Conservation (phyloP, 2,113 vertebrate species). For the Otus sunia region DNA sequence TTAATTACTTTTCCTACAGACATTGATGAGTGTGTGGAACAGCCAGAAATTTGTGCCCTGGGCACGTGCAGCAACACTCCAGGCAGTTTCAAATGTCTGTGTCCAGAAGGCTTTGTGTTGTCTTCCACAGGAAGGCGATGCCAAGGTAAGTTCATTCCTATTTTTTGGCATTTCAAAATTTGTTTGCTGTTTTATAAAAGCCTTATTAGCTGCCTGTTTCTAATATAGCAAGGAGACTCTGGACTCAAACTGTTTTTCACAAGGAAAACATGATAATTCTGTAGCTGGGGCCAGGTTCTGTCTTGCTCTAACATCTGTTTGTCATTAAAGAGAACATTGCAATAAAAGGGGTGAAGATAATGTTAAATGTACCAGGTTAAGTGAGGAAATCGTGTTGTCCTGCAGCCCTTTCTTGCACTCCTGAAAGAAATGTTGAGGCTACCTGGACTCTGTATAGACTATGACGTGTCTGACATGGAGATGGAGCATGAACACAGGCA, state of each 20-base stretch:
- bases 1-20: conserved; percentile 75
- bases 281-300: conserved; percentile 6
- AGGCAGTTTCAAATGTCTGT: conserved; percentile 92
- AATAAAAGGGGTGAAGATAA: not conserved
- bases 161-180: not conserved
- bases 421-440: not conserved
- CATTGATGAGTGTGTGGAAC: conserved; percentile 91
- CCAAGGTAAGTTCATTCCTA: conserved; percentile 80
- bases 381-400: not conserved
- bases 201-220: conserved; percentile 17
- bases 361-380: not conserved
- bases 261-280: conserved; percentile 38
- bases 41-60: conserved; percentile 87
- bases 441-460: not conserved
- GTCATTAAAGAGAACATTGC: conserved; percentile 9
- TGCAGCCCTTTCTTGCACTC: not conserved
- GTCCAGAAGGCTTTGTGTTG: conserved; percentile 90
- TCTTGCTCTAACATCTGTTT: conserved; percentile 49
- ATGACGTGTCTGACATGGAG: not conserved
- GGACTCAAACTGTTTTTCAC: conserved; percentile 31
- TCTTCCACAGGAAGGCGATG: conserved; percentile 89
- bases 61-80: conserved; percentile 92
- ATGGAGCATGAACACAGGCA: not conserved
- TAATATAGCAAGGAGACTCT: not conserved
- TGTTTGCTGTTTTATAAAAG: conserved; percentile 36